phyloP scores from a whole-genome alignment of 2,113 vertebrate genomes.

The Leuciscus idus region DNA sequence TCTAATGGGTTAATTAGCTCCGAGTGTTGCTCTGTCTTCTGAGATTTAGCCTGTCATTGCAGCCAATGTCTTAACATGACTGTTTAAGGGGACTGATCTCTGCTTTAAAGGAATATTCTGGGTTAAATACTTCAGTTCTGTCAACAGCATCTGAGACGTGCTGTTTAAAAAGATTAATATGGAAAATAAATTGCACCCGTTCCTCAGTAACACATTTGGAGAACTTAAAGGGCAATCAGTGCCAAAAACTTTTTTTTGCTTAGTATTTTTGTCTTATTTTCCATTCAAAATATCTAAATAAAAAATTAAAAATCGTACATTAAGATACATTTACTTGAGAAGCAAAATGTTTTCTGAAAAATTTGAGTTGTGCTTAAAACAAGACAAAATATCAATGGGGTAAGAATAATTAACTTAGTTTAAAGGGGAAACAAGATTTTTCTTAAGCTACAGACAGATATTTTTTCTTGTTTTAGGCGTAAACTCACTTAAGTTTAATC shows the following conservation, averaged over 20 bases:
- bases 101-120: conserved; percentile 41
- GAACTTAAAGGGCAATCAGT: neutral
- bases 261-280: no score
- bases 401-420: neutral
- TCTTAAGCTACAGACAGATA: no score
- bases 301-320: no score
- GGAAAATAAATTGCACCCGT: neutral
- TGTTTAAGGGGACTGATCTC: conserved; percentile 58
- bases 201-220: neutral
- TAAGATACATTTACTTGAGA: no score
- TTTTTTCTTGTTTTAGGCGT: neutral
- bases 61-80: conserved; percentile 59
- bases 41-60: conserved; percentile 68
- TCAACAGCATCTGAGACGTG: neutral
- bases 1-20: conserved; percentile 77
- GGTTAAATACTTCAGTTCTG: conserved; percentile 9
- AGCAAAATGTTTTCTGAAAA: neutral
- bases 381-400: neutral
- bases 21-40: conserved; percentile 74
- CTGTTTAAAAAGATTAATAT: neutral
- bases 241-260: no score
- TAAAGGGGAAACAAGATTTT: neutral
- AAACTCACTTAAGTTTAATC: neutral
- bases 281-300: no score
- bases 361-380: neutral